Conservation (phyloP, 2,113 vertebrate genomes). For the Poicephalus gulielmi region DNA sequence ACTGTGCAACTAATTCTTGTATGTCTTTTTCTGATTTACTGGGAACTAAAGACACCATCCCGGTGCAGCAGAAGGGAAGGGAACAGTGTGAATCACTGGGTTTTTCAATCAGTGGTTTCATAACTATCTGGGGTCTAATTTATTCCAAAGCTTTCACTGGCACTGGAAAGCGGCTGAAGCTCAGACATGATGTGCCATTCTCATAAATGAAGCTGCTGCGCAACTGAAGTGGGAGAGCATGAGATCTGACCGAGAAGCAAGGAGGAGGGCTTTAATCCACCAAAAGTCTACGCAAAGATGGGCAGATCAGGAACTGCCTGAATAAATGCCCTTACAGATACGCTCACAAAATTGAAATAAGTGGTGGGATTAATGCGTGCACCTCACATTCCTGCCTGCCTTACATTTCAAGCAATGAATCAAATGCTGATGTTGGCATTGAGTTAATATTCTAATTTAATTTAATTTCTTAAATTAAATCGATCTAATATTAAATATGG, state of each 20-base stretch:
- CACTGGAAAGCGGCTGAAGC: neutral
- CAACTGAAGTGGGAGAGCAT: neutral
- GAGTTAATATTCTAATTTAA: no score
- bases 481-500: no score
- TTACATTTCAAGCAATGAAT: neutral
- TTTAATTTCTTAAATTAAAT: no score
- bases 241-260: neutral
- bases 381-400: neutral
- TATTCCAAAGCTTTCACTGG: neutral
- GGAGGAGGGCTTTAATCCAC: neutral
- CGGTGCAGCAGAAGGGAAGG: neutral
- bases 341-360: neutral
- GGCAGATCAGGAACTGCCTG: neutral
- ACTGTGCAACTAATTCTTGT: neutral
- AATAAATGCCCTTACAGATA: neutral
- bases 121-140: neutral
- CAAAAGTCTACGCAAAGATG: neutral
- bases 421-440: neutral
- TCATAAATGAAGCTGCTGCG: neutral
- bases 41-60: neutral
- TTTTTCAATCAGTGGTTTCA: neutral
- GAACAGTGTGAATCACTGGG: neutral
- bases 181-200: neutral
- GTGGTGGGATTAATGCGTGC: neutral
- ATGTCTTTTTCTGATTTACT: neutral